Percentiles rank a stretch among this genome's conserved stretches.
Conservation (phyloP, 2,797 vertebrate species). For the Gila robusta region DNA sequence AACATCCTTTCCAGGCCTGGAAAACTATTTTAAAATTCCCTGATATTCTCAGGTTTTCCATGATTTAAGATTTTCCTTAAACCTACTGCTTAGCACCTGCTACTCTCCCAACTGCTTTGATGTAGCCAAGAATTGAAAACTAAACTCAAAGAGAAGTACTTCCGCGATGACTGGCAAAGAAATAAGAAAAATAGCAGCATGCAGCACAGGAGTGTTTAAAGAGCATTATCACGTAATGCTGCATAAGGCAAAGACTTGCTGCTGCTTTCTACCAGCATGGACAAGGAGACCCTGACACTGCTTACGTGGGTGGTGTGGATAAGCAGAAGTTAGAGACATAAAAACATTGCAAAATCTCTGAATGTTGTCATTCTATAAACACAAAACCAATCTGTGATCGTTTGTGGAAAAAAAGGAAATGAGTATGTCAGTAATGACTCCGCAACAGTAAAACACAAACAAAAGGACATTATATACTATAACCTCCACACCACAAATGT, state of each 20-base stretch:
- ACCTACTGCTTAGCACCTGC: conserved; percentile 8
- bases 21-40: neutral
- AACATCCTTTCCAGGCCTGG: neutral
- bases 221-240: neutral
- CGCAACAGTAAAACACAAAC: neutral
- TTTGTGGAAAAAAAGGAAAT: neutral
- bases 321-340: neutral
- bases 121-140: neutral
- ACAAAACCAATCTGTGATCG: neutral
- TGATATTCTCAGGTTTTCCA: conserved; percentile 4
- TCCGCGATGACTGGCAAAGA: neutral
- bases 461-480: neutral
- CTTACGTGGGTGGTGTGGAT: conserved; percentile 4
- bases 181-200: neutral
- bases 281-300: conserved; percentile 3
- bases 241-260: conserved; percentile 22
- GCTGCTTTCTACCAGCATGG: conserved; percentile 19
- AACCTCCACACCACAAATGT: neutral
- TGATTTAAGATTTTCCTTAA: neutral
- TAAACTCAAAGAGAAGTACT: neutral
- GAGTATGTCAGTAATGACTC: neutral
- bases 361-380: conserved; percentile 10
- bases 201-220: neutral
- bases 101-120: neutral
- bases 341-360: neutral